Base-by-base conservation (phyloP, 2,113 vertebrate genomes). In the Scomber japonicus region DNA sequence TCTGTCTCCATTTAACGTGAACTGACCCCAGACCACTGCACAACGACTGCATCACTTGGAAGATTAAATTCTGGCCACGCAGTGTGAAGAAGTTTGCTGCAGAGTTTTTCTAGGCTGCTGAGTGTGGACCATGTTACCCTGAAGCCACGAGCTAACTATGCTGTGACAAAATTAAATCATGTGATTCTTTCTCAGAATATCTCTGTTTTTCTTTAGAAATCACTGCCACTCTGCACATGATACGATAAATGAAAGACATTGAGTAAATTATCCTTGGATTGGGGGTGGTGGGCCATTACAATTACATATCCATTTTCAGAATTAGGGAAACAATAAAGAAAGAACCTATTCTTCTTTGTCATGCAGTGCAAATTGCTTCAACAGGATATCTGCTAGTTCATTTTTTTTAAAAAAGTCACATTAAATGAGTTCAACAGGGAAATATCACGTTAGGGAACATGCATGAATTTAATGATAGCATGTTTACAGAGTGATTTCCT, bases 171-270 rank as follows among this genome's bases (percentile, higher is more conserved):
- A 27, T 73, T 6, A 59, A 79, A 77, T 64, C 83, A 85, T 88
- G 76, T 83, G 88, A 86, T 56, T 50, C 10, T 13, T 0, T 50
- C 84, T 72, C 44, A 85, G 13, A 91, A 83, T 78, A 75, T 76
- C 60, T 51, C 56, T 11, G 35, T 63, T 60, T 78, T 54, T 49
- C 53, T 77, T 61, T 11, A 31, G 54, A 81, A 68, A 74, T 66
- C 21, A 40, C 21, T 1, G 15, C 54, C 35, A 51, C 11, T 16
- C 19, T 77, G 35, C 54, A 46, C 56, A 71, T 48, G 46, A 45
- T 56, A 55, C 2, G 1, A 63, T 35, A 61, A 49, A 71, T 40
- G 13, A 55, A 75, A 77, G 17, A 15, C 19, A 67, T 9, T 40
- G 8, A 40, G 35, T n/a, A 3, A 24, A 30, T 27, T 31, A 2